A percentile compares a stretch with the other conserved stretches of the same genome.
phyloP scores from a whole-genome alignment of 2,113 vertebrate species.

The Oreotragus oreotragus region DNA sequence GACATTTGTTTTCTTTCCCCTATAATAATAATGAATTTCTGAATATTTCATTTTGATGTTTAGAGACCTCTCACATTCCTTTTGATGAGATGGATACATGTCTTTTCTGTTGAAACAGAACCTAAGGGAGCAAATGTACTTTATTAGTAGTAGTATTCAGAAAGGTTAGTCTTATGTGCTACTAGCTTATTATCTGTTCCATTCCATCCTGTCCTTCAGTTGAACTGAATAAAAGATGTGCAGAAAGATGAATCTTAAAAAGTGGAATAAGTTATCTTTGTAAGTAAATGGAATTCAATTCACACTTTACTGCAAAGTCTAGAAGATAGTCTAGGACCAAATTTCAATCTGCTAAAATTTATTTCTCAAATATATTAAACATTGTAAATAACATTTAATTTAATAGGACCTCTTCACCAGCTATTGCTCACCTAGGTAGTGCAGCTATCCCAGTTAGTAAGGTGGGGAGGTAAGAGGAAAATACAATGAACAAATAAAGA shows the following conservation, averaged over 20 bases:
- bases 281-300: conserved; percentile 43
- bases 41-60: not conserved
- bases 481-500: not conserved
- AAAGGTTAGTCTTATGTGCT: not conserved
- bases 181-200: not conserved
- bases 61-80: not conserved
- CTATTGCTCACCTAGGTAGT: not conserved
- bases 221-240: conserved; percentile 48
- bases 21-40: not conserved
- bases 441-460: not conserved
- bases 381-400: not conserved
- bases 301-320: conserved; percentile 13
- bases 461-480: not conserved
- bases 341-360: not conserved
- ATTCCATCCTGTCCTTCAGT: not conserved
- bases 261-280: conserved; percentile 38
- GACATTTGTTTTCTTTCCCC: not conserved
- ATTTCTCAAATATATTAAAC: not conserved
- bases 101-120: not conserved
- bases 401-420: not conserved
- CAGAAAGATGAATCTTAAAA: conserved; percentile 34
- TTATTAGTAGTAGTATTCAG: conserved; percentile 14
- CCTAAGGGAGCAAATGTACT: not conserved
- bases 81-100: accelerated
- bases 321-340: not conserved